phyloP scores from a whole-genome alignment of 1,140 invertebrate species.

The Homalodisca vitripennis region DNA sequence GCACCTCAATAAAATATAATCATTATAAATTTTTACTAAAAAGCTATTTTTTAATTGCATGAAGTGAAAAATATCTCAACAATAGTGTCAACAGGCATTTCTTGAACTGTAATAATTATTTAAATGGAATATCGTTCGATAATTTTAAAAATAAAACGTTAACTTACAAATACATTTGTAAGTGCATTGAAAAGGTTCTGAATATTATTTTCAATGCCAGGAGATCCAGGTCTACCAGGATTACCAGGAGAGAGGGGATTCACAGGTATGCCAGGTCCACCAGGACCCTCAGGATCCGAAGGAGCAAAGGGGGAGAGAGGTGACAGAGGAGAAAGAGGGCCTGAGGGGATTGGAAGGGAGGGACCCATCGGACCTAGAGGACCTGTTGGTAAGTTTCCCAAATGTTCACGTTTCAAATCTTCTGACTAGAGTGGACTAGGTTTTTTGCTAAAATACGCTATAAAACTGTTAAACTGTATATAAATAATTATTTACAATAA shows the following conservation, averaged over 20 bases:
- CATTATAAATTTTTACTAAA: too few species aligned
- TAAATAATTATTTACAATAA: neutral
- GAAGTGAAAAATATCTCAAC: too few species aligned
- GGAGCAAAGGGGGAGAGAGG: conserved; percentile 63
- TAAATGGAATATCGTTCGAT: too few species aligned
- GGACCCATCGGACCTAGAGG: conserved; percentile 66
- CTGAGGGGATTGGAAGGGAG: conserved; percentile 64
- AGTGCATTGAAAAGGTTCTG: too few species aligned
- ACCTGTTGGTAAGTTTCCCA: conserved; percentile 53
- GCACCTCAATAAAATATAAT: too few species aligned
- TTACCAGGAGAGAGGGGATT: conserved; percentile 61
- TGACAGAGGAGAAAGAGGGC: conserved; percentile 69
- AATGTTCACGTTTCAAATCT: neutral
- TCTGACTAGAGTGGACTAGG: neutral
- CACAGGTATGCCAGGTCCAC: conserved; percentile 60
- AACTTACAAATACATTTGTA: too few species aligned
- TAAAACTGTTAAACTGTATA: neutral
- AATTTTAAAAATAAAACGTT: too few species aligned
- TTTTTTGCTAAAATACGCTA: neutral
- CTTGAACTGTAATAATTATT: too few species aligned
- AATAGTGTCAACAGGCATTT: too few species aligned
- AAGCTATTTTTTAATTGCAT: too few species aligned
- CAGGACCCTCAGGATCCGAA: conserved; percentile 56
- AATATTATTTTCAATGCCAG: conserved; percentile 43
- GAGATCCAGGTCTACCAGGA: conserved; percentile 54